Evolutionary conservation across 1,140 invertebrate genomes (phyloP).

Genomic region (Phenacoccus solenopsis): DNA sequence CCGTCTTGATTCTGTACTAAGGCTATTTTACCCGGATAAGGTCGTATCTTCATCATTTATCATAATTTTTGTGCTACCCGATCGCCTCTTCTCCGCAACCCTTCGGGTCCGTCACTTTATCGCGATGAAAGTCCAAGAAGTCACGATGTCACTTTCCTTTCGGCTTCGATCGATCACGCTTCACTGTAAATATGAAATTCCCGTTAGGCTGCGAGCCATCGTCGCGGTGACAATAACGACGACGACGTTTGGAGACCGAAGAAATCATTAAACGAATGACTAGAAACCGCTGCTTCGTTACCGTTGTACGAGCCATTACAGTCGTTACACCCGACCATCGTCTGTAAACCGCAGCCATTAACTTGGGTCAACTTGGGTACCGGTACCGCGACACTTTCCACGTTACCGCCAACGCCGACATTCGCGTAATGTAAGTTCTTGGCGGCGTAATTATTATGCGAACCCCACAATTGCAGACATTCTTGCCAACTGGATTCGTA

Average conservation of each 20-base stretch:
- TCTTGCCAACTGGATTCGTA: constrained; percentile 74
- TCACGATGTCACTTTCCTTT: neutral
- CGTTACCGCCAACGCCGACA: neutral
- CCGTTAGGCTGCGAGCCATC: no score
- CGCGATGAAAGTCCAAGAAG: no score
- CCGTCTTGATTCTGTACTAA: constrained; percentile 39
- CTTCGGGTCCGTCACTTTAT: neutral
- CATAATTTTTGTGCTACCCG: neutral
- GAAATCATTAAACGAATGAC: no score
- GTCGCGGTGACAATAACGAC: no score
- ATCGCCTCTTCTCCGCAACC: neutral
- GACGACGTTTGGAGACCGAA: no score
- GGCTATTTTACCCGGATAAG: constrained; percentile 62
- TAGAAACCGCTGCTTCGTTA: neutral
- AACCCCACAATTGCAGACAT: constrained; percentile 32
- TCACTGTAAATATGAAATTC: no score
- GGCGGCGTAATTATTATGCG: constrained; percentile 7
- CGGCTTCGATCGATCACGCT: no score
- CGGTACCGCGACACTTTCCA: neutral
- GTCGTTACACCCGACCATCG: neutral
- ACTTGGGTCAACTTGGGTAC: neutral
- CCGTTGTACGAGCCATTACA: neutral
- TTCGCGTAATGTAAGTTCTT: neutral
- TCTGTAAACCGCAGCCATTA: neutral
- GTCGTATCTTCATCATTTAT: constrained; percentile 57